A percentile compares a stretch with the other conserved stretches of the same genome.
These are phyloP conservation scores for Papilio protenor DNA, from an alignment of 2,888 invertebrate species.

Conservation along the genomic window DNA sequence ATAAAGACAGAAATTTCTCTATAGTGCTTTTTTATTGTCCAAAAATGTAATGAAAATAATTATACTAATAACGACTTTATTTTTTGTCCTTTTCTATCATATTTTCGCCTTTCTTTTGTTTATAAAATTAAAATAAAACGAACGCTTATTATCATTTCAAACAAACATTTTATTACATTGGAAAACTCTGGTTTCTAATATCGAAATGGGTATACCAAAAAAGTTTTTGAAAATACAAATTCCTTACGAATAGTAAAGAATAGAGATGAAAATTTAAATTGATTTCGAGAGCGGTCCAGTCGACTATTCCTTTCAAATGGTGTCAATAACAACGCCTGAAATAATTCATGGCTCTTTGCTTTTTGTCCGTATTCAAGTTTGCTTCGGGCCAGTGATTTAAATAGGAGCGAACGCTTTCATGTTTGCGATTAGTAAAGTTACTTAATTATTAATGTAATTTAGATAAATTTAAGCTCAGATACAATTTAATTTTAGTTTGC, in stretches of 20 bases:
- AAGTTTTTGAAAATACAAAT: background rate
- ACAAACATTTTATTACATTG: too few species aligned
- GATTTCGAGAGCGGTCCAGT: slow-evolving; percentile 9
- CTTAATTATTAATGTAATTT: slow-evolving; percentile 14
- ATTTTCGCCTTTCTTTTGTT: too few species aligned
- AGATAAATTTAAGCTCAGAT: slow-evolving; percentile 3
- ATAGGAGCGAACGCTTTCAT: slow-evolving; percentile 15
- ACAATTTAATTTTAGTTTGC: background rate
- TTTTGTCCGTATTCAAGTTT: slow-evolving; percentile 13
- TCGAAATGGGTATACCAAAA: background rate
- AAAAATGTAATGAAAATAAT: too few species aligned
- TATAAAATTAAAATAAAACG: too few species aligned
- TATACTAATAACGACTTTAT: too few species aligned
- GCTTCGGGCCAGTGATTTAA: slow-evolving; percentile 9
- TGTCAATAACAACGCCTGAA: slow-evolving; percentile 25
- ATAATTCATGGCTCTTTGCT: slow-evolving; percentile 25
- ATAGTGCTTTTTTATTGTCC: too few species aligned
- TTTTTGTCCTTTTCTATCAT: too few species aligned
- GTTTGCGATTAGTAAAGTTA: slow-evolving; percentile 18
- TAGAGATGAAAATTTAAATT: slow-evolving; percentile 29
- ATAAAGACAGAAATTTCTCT: background rate
- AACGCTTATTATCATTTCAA: too few species aligned
- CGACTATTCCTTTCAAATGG: slow-evolving; percentile 6
- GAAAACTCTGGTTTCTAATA: too few species aligned
- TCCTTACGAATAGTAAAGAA: slow-evolving; percentile 7